Conservation (phyloP, 2,797 vertebrate species). For the Natrix natrix region DNA sequence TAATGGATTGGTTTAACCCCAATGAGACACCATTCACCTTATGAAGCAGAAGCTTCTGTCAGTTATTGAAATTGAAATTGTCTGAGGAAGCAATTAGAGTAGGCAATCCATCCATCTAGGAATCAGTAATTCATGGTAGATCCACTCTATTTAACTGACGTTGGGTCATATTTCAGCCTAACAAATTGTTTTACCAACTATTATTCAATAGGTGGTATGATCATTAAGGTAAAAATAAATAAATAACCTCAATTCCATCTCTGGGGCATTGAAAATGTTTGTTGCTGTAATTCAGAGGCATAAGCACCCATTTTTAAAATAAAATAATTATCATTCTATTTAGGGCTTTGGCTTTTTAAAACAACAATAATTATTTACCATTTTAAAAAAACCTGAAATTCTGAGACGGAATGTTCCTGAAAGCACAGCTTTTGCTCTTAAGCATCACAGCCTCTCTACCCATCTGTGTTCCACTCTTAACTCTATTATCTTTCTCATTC, state of each 20-base stretch:
- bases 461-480: background rate
- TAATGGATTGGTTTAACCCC: background rate
- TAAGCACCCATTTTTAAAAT: background rate
- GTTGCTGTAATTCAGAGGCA: background rate
- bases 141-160: background rate
- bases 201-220: background rate
- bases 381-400: background rate
- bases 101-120: background rate
- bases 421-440: too few species aligned
- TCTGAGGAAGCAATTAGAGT: background rate
- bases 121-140: background rate
- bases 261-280: background rate
- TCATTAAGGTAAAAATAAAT: background rate
- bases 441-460: background rate
- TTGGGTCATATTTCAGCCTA: background rate
- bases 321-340: background rate
- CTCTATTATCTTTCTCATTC: background rate
- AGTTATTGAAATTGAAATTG: background rate
- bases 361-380: background rate
- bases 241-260: background rate
- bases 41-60: background rate
- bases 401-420: background rate
- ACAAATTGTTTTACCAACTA: background rate
- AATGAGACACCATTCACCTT: background rate
- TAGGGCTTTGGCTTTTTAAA: background rate